Evolutionary conservation across 2,888 invertebrate species (phyloP).

Genomic region (Deladenus siricidicola): DNA sequence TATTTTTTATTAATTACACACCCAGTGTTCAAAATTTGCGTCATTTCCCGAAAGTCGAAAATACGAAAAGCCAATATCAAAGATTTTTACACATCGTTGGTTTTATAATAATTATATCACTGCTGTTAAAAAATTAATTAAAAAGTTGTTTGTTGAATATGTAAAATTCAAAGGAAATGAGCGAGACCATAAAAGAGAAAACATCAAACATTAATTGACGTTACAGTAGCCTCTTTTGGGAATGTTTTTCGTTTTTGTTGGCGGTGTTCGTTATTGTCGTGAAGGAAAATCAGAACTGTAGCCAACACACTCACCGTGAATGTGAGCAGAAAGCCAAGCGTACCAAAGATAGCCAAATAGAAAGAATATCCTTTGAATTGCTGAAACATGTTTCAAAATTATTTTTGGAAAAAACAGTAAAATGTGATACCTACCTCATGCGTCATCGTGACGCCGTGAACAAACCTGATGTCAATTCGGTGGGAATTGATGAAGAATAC

Average conservation of each 20-base stretch:
- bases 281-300: constrained; percentile 26
- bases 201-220: constrained; percentile 4
- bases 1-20: too few relatives aligned
- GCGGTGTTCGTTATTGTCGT: constrained; percentile 23
- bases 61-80: too few relatives aligned
- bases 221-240: constrained; percentile 14
- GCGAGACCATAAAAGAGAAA: neutral
- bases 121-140: too few relatives aligned
- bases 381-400: constrained; percentile 11
- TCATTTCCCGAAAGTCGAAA: too few relatives aligned
- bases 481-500: constrained; percentile 31
- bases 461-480: constrained; percentile 24
- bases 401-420: neutral
- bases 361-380: constrained; percentile 32
- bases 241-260: constrained; percentile 20
- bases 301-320: constrained; percentile 22
- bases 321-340: constrained; percentile 19
- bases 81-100: too few relatives aligned
- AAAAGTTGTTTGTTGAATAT: too few relatives aligned
- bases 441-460: constrained; percentile 27
- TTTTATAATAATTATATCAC: too few relatives aligned
- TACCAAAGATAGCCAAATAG: constrained; percentile 21
- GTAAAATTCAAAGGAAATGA: too few relatives aligned
- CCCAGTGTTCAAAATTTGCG: too few relatives aligned
- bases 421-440: constrained; percentile 21